Evolutionary conservation across 92 coral and sea anemone genomes (phyloP), one percentile per base, ranked within the genome.

Genomic region (Porites divaricata): DNA sequence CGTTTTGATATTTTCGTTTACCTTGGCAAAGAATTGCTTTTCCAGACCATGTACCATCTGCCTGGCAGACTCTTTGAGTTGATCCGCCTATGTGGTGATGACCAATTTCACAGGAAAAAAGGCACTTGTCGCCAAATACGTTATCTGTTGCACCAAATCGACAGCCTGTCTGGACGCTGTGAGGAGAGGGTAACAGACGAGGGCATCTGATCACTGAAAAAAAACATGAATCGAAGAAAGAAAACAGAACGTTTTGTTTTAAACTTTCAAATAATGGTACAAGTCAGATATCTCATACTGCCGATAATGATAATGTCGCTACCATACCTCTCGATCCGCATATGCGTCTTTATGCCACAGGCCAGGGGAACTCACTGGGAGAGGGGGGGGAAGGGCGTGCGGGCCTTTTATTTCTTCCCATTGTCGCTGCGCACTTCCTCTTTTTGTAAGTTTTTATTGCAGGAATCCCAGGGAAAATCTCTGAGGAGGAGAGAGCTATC

Each of bases 111-210:
- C 95, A 91, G 64, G 74, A 83, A 19, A 88, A 62, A 13, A 70
- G 84, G 67, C 95, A 91, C 35, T 74, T 85, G 35, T 88, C 92
- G 19, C 92, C 92, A 77, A 84, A 91, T 54, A 81, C 77, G 77
- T 81, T 85, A 10, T 78, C 22, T 53, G 62, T 66, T 15, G 59
- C 59, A 54, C 4, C 17, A 15, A 83, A 48, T 23, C 68, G 78
- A 62, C 87, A 91, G 48, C 90, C 92, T 4, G 48, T 72, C 81
- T 70, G 82, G 22, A 48, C 12, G 19, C 80, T 72, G 76, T 87
- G 70, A 0, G 69, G 61, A 17, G 81, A 52, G n/a, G 65, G 58
- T 26, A 6, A 26, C n/a, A 80, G 78, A 20, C 61, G 58, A 0
- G 86, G 72, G 50, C 90, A 87, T 17, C 77, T 64, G 20, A 79